Percentiles rank a stretch among this genome's conserved stretches.
phyloP scores from a whole-genome alignment of 2,888 invertebrate species.

The Lypha dubia region DNA sequence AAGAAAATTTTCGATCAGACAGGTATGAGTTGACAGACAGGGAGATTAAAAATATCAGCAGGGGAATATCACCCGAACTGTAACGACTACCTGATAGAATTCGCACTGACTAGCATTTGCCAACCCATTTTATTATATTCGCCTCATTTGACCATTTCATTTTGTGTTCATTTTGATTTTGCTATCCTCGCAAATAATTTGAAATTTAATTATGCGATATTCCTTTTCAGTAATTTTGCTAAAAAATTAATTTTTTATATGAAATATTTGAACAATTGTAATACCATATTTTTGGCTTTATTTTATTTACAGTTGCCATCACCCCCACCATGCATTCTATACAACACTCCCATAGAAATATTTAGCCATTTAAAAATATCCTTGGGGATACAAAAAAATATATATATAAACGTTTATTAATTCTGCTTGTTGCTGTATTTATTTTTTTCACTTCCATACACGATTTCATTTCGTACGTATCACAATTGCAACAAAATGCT shows the following conservation, averaged over 20 bases:
- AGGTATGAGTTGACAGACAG: too few species aligned
- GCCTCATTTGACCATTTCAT: too few species aligned
- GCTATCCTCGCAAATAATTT: too few species aligned
- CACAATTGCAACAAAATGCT: conserved; percentile 24
- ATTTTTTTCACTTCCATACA: background rate
- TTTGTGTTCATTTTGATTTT: too few species aligned
- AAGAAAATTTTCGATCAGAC: too few species aligned
- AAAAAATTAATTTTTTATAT: background rate
- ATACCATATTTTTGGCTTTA: background rate
- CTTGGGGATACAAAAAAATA: background rate
- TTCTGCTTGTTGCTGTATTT: background rate
- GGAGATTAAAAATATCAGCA: too few species aligned
- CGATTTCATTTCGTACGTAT: background rate
- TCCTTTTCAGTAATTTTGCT: background rate
- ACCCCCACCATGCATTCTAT: background rate
- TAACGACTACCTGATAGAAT: too few species aligned
- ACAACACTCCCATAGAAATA: background rate
- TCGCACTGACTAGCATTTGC: too few species aligned
- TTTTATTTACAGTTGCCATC: background rate
- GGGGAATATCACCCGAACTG: too few species aligned
- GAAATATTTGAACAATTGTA: background rate
- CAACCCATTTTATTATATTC: too few species aligned
- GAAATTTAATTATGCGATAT: too few species aligned
- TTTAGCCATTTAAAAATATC: background rate
- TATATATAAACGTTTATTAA: conserved; percentile 37